Conservation (phyloP, 2,797 vertebrate species). For the Melanotaenia maccullochi region DNA sequence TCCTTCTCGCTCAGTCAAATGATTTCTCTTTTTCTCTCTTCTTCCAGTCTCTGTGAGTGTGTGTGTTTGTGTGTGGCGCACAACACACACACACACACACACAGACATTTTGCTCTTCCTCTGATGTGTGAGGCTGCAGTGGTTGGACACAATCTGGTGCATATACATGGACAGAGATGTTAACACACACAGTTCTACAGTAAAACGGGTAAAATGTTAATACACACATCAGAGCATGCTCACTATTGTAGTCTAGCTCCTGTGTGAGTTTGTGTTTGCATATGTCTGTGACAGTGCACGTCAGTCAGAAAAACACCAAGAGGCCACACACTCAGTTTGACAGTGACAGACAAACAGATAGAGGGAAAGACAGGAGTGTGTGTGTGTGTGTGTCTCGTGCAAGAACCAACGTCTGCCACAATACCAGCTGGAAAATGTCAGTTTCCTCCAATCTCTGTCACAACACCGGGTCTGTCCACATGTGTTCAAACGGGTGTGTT, state of each 20-base stretch:
- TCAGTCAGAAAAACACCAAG: constrained; percentile 61
- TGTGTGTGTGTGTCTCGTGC: constrained; percentile 34
- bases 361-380: constrained; percentile 41
- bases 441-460: constrained; percentile 67
- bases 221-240: constrained; percentile 4
- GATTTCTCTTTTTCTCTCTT: constrained; percentile 72
- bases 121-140: constrained; percentile 64
- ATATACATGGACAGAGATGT: constrained; percentile 13
- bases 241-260: constrained; percentile 5
- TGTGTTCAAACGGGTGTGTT: constrained; percentile 34
- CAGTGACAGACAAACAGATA: constrained; percentile 68
- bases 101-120: constrained; percentile 55
- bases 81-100: constrained; percentile 16
- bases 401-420: constrained; percentile 62
- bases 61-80: too few species aligned
- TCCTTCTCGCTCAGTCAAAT: constrained; percentile 71
- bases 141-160: constrained; percentile 22
- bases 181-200: constrained; percentile 1
- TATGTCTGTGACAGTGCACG: constrained; percentile 32
- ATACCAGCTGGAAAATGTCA: constrained; percentile 76
- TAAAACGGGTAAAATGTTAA: too few species aligned
- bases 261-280: constrained; percentile 11
- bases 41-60: constrained; percentile 42
- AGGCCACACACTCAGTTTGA: constrained; percentile 49
- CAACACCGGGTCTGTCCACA: constrained; percentile 44